Evolutionary conservation across 2,797 vertebrate genomes (phyloP), one percentile per base, ranked within the genome.

Genomic region (Halcyon chelicuti): DNA sequence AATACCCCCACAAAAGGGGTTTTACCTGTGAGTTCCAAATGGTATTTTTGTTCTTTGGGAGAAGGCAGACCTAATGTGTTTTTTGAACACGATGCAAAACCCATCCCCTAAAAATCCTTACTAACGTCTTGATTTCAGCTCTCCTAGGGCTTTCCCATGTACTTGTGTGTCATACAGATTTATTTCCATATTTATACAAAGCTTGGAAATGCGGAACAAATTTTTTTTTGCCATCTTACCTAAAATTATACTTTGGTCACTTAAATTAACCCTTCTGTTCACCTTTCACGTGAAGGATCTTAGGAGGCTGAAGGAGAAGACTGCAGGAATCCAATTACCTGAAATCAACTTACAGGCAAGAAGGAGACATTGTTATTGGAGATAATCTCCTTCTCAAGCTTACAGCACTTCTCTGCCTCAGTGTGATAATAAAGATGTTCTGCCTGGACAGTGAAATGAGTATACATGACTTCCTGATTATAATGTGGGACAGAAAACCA

Each of bases 261-360:
- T 52, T 12, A 75, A 68, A 75, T 63, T 35, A 92, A 68, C 26
- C n/a, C 51, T 49, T 93, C 70, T 65, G 55, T 60, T 94, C 54
- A 49, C 92, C 86, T 82, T 92, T 25, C 39, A 22, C 0, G 0
- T 81, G 33, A 42, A 70, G 51, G 60, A 7, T 20, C 33, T 74
- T 7, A 5, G 47, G 47, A 78, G 67, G 61, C 47, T 87, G 58
- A 74, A 86, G 76, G 54, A 84, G n/a, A 77, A 22, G 46, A 35
- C 68, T 66, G 23, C 28, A 74, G 78, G 93, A 95, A 91, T 93
- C 54, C 67, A 78, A 52, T 91, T 89, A 93, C 82, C 76, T 90
- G 88, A 95, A 72, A 94, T 42, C 71, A 93, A 49, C 65, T 93
- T 78, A 33, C 3, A 83, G 82, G 57, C 47, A 60, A 51, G 80